These are phyloP conservation scores for Telmatherina bonti DNA, from an alignment of 2,797 vertebrate species.

Conservation along the genomic window DNA sequence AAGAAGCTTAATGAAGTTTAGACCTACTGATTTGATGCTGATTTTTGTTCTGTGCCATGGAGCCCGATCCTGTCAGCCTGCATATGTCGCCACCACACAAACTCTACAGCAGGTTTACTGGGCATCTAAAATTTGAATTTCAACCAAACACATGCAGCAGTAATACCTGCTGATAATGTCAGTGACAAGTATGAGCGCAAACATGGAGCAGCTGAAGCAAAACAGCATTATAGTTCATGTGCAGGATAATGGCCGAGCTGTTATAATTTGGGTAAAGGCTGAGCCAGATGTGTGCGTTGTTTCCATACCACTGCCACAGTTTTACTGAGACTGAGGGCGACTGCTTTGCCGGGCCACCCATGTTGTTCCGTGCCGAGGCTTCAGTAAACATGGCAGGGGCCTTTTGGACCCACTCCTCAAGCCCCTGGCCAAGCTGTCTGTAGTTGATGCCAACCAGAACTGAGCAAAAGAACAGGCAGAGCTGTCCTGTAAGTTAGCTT, in stretches of 20 bases:
- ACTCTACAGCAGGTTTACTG: too few relatives aligned
- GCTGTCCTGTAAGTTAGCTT: conserved; percentile 62
- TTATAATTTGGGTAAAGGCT: conserved; percentile 54
- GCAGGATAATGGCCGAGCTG: conserved; percentile 51
- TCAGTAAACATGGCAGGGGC: conserved; percentile 80
- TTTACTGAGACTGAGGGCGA: conserved; percentile 74
- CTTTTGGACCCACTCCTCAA: conserved; percentile 73
- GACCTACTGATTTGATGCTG: too few relatives aligned
- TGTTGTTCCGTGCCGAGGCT: conserved; percentile 75
- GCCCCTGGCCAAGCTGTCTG: conserved; percentile 79
- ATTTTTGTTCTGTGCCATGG: too few relatives aligned
- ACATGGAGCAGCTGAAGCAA: too few relatives aligned
- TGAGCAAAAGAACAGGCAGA: conserved; percentile 67
- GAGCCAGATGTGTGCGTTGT: conserved; percentile 68
- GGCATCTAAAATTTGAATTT: too few relatives aligned
- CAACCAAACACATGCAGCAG: too few relatives aligned
- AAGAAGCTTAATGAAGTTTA: too few relatives aligned
- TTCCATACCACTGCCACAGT: conserved; percentile 75
- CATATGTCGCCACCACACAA: too few relatives aligned
- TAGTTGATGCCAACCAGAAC: conserved; percentile 75
- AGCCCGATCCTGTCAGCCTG: too few relatives aligned
- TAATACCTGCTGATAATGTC: too few relatives aligned
- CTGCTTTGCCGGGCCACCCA: conserved; percentile 80
- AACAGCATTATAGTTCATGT: conserved; percentile 30
- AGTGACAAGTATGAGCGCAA: too few relatives aligned